A percentile compares a stretch with the other conserved stretches of the same genome.
These are phyloP conservation scores for Ethmia dodecea DNA, from an alignment of 2,888 invertebrate species.

Conservation along the genomic window DNA sequence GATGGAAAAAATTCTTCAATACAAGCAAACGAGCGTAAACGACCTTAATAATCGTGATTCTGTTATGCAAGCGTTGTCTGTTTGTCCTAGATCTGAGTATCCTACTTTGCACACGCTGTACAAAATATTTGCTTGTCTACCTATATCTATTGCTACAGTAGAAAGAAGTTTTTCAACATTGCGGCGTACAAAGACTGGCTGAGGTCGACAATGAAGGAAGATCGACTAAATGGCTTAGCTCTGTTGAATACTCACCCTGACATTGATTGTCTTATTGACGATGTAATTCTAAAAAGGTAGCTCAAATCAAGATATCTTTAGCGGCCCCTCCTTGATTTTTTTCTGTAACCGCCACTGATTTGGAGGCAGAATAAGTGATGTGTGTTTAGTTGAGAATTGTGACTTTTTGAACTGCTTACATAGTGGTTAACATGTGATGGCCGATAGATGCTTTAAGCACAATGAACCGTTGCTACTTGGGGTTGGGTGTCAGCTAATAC, in stretches of 20 bases:
- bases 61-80: constrained; percentile 8
- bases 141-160: constrained; percentile 5
- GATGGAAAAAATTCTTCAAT: constrained; percentile 2
- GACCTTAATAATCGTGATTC: constrained; percentile 8
- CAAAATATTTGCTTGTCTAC: constrained; percentile 10
- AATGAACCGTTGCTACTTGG: too few species aligned
- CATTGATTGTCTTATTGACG: constrained; percentile 6
- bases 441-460: too few species aligned
- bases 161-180: constrained; percentile 7
- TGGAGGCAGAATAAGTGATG: too few species aligned
- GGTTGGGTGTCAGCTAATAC: too few species aligned
- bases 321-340: too few species aligned
- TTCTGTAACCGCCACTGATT: too few species aligned
- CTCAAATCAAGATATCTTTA: too few species aligned
- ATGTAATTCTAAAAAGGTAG: too few species aligned
- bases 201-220: constrained; percentile 4
- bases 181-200: constrained; percentile 6
- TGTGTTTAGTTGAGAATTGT: too few species aligned
- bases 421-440: too few species aligned
- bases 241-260: constrained; percentile 4
- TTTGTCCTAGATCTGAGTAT: constrained; percentile 8
- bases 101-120: constrained; percentile 8
- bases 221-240: constrained; percentile 2
- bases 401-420: too few species aligned
- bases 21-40: constrained; percentile 6